A percentile compares a stretch with the other conserved stretches of the same genome.
phyloP scores from a whole-genome alignment of 2,888 invertebrate species.

The Norana najaformis region DNA sequence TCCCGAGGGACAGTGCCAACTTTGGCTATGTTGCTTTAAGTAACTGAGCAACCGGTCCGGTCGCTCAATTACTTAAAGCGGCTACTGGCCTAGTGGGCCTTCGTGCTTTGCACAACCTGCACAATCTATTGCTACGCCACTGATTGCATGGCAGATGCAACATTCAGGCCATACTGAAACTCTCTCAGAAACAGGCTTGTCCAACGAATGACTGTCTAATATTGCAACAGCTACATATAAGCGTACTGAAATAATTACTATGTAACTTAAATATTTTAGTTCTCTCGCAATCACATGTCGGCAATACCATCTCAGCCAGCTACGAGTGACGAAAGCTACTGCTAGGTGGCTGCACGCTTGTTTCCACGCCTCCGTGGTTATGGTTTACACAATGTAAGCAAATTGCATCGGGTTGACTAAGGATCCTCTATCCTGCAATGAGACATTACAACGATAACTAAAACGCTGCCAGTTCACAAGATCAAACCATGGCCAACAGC shows the following conservation, averaged over 20 bases:
- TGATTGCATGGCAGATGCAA: no score
- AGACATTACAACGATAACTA: neutral
- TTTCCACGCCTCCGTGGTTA: neutral
- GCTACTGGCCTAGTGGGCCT: no score
- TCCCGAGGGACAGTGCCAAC: no score
- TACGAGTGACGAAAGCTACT: neutral
- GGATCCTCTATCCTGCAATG: neutral
- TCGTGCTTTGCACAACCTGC: no score
- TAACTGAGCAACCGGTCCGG: no score
- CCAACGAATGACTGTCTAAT: neutral
- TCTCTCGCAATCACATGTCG: neutral
- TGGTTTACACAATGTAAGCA: neutral
- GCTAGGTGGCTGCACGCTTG: slow-evolving; percentile 3
- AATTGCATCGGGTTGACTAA: neutral
- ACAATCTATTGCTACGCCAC: no score
- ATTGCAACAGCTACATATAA: neutral
- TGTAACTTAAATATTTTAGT: no score
- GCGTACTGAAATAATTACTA: neutral
- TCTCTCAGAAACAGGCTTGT: neutral
- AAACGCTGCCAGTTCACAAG: neutral
- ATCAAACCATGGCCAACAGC: neutral
- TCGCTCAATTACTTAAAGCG: no score
- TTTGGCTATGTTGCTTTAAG: no score
- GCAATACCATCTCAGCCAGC: neutral
- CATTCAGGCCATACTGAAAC: no score